Base-by-base conservation (phyloP, 2,888 invertebrate genomes). In the Standfussiana lucernea region DNA sequence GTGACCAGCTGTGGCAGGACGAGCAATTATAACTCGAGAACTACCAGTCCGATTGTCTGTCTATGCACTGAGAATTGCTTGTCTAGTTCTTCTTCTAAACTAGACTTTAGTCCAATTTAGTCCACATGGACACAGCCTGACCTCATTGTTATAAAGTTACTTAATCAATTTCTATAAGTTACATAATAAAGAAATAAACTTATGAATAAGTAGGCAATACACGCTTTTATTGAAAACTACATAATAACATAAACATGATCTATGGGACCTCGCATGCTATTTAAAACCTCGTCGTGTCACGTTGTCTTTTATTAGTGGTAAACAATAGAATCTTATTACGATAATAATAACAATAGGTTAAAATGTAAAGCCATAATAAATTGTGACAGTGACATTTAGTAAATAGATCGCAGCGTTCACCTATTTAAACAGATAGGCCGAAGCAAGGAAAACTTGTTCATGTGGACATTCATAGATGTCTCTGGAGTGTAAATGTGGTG, bases 301-400 rank as follows among this genome's bases (percentile, higher is more conserved):
- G 71, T 79, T 56, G 45, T 83, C 61, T 79, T 82, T 68, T 74
- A 75, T 83, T 75, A 42, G 40, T 50, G 3, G 45, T 72, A 74
- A 74, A 82, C 77, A 73, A 77, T 67, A 77, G n/a, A 74, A 82
- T 65, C 45, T 56, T 61, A 80, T n/a, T 67, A 69, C 37, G 21
- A 28, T 61, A 47, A 0, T 40, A 59, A 21, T 66, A 21, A 74
- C 72, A 69, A 72, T 79, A 72, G 61, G 66, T 67, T 67, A 40
- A 6, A 83, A 75, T 75, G 61, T 50, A 66, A 75, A 24, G 28
- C 15, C 62, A 75, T 79, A 75, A 75, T 71, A 71, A 71, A 47
- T 21, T n/a, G n/a, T n/a, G n/a, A 40, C 64, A 28, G 28, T 71
- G 78, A 71, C 56, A 68, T 73, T 77, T 62, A 21, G 32, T 53